These are phyloP conservation scores for Helostoma temminkii DNA, from an alignment of 2,797 vertebrate genomes.

Conservation along the genomic window DNA sequence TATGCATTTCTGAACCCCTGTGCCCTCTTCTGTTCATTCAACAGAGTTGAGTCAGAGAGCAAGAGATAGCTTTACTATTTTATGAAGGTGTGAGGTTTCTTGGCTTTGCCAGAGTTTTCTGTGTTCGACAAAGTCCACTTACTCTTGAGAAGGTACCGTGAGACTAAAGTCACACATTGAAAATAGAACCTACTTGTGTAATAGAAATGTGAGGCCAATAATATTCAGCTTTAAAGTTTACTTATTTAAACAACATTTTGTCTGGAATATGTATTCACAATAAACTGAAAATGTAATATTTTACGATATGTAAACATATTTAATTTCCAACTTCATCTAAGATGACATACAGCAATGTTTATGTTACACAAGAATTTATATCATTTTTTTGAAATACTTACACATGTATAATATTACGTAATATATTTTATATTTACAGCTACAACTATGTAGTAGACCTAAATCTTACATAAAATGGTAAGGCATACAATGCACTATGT, in stretches of 20 bases:
- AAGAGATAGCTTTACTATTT: constrained; percentile 78
- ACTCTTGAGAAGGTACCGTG: constrained; percentile 41
- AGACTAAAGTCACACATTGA: constrained; percentile 41
- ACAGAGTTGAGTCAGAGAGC: constrained; percentile 80
- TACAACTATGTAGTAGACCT: neutral
- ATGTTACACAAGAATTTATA: neutral
- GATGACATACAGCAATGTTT: neutral
- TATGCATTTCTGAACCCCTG: constrained; percentile 68
- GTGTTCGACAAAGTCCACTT: constrained; percentile 73
- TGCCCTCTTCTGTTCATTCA: constrained; percentile 76
- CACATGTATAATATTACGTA: neutral
- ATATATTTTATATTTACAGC: neutral
- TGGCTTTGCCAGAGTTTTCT: constrained; percentile 58
- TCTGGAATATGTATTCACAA: neutral
- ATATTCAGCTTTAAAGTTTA: neutral
- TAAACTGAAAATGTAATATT: neutral
- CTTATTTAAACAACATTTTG: neutral
- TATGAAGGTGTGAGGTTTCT: constrained; percentile 73
- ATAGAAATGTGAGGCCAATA: constrained; percentile 10
- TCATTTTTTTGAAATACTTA: neutral
- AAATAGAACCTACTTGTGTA: constrained; percentile 21
- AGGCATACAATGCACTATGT: constrained; percentile 31
- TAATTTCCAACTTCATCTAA: neutral
- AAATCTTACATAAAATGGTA: constrained; percentile 1
- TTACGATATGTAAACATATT: neutral